Base-by-base conservation (phyloP, 2,113 vertebrate species). In the Scartelaos histophorus region DNA sequence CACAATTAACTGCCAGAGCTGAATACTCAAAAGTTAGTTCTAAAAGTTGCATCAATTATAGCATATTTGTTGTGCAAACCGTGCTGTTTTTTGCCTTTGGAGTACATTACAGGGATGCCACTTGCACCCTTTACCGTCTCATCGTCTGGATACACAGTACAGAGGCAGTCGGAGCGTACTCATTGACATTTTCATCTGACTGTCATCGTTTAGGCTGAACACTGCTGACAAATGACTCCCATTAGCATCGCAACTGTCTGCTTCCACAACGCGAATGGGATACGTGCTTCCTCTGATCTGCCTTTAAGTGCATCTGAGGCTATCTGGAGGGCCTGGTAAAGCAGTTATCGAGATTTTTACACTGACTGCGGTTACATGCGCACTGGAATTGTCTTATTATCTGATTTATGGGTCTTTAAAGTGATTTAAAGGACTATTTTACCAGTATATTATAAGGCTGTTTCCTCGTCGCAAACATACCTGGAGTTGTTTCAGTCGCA, bases 181-280 rank as follows among this genome's bases (percentile, higher is more conserved):
- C 51, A n/a, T 19, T 53, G 51, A 53, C 51, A 53, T 53, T 53
- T 53, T 53, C 51, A 53, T 53, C 19, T 53, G 17, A 53, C 51
- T 53, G 51, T 53, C 51, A 53, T 53, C 51, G 19, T 53, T 53
- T 53, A 53, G 51, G 51, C 51, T 53, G 51, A 53, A 53, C 51
- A 19, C 51, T 49, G 47, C 47, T 53, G 51, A 53, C 51, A 53
- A 53, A 53, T 53, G 51, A 53, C 51, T 53, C 19, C 51, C 51
- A 53, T 53, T 53, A 53, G 51, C 51, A n/a, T 7, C 7, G 9
- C 51, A 19, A 19, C 51, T 53, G 51, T 53, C 19, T 53, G 51
- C 51, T 53, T 53, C 51, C 51, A n/a, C 3, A n/a, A n/a, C 4
- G 51, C 17, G 51, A 19, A 53, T n/a, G 6, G 17, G 19, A n/a